Evolutionary conservation across 2,113 vertebrate genomes (phyloP).

Genomic region (Pitta sordida): DNA sequence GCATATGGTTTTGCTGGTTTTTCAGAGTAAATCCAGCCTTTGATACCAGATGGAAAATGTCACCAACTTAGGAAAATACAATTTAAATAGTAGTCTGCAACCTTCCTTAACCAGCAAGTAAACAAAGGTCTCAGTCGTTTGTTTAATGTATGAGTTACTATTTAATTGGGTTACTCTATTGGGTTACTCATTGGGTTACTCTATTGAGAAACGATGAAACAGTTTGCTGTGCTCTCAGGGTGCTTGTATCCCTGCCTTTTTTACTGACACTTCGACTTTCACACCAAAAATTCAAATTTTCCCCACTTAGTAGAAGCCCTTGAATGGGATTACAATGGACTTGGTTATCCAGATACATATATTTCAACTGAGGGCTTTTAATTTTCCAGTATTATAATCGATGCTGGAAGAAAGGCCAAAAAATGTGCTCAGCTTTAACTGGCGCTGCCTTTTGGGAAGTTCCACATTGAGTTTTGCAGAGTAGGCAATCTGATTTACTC

Average conservation of each 20-base stretch:
- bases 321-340: background rate
- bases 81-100: background rate
- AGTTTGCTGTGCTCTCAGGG: background rate
- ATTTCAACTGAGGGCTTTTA: background rate
- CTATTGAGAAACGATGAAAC: background rate
- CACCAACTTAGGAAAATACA: background rate
- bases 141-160: background rate
- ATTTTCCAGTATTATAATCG: background rate
- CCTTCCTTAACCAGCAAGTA: background rate
- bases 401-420: background rate
- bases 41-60: background rate
- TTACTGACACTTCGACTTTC: background rate
- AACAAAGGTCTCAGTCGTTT: background rate
- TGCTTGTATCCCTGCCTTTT: background rate
- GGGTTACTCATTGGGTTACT: background rate
- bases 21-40: background rate
- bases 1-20: background rate
- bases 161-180: background rate
- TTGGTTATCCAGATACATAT: background rate
- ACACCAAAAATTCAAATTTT: background rate
- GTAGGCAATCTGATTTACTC: background rate
- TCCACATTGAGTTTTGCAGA: background rate
- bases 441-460: background rate
- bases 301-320: background rate
- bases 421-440: background rate